Percentiles rank a stretch among this genome's conserved stretches.
Evolutionary conservation across 2,113 vertebrate genomes (phyloP).

Genomic region (Centrocercus urophasianus): DNA sequence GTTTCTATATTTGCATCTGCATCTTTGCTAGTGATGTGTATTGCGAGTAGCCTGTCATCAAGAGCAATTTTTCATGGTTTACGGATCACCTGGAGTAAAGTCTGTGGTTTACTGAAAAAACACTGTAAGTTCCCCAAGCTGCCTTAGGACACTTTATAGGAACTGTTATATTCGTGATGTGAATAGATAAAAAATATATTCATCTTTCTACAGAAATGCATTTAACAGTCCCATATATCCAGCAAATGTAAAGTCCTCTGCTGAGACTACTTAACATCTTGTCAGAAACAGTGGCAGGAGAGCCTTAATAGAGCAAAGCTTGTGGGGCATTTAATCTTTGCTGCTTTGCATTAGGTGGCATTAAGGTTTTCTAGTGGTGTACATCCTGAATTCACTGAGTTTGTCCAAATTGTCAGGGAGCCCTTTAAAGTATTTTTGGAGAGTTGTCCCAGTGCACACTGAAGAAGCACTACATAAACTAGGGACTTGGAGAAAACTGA

Average conservation of each 20-base stretch:
- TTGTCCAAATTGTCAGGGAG: neutral
- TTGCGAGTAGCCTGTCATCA: neutral
- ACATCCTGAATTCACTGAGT: neutral
- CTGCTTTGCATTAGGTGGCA: neutral
- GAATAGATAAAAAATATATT: neutral
- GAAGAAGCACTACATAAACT: neutral
- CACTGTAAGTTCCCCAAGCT: neutral
- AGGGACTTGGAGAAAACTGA: neutral
- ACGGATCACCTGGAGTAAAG: neutral
- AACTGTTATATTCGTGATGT: neutral
- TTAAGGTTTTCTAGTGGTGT: neutral
- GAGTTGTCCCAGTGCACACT: neutral
- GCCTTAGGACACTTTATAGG: neutral
- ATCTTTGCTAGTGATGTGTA: neutral
- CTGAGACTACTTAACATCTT: neutral
- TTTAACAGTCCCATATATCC: neutral
- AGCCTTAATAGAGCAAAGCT: neutral
- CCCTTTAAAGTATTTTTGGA: neutral
- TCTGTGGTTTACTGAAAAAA: neutral
- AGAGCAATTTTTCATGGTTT: neutral
- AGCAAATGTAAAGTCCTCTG: neutral
- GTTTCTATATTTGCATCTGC: constrained; percentile 5
- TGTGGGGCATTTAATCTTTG: neutral
- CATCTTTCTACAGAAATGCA: neutral
- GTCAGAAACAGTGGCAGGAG: neutral